These are phyloP conservation scores for Phymanthus crucifer DNA, from an alignment of 92 coral and sea anemone species.

Conservation along the genomic window DNA sequence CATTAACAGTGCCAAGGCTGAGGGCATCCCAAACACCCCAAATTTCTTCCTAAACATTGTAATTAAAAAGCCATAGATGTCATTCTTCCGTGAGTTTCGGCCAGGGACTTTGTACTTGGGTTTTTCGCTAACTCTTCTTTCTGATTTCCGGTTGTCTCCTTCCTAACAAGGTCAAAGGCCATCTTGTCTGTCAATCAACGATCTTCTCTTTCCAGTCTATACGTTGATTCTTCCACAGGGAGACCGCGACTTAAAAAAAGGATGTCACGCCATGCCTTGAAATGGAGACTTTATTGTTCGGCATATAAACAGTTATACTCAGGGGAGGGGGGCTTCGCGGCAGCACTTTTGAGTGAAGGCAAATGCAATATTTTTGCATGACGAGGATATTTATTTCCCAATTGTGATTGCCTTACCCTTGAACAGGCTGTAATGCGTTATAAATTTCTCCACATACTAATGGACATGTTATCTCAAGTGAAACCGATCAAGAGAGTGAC, in stretches of 20 bases:
- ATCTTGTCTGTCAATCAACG: background rate
- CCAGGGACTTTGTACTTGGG: background rate
- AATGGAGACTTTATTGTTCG: too few relatives aligned
- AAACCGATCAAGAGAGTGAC: too few relatives aligned
- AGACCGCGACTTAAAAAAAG: background rate
- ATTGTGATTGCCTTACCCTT: too few relatives aligned
- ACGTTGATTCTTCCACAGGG: background rate
- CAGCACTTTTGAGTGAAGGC: too few relatives aligned
- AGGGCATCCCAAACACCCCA: too few relatives aligned
- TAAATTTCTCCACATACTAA: too few relatives aligned
- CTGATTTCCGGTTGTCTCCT: slow-evolving; percentile 3
- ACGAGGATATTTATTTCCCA: background rate
- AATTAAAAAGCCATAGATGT: background rate
- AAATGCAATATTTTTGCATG: background rate
- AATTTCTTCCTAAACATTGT: background rate
- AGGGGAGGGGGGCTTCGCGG: too few relatives aligned
- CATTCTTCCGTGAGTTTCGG: background rate
- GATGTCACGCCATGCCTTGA: too few relatives aligned
- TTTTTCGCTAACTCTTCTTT: background rate
- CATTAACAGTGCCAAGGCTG: too few relatives aligned
- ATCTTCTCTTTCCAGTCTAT: background rate
- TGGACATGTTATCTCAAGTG: too few relatives aligned
- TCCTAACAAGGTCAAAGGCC: background rate
- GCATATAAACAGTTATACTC: too few relatives aligned
- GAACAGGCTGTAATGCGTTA: too few relatives aligned